Evolutionary conservation across 53 echinoderm and acorn worm genomes (phyloP).

Genomic region (Paracentrotus lividus): DNA sequence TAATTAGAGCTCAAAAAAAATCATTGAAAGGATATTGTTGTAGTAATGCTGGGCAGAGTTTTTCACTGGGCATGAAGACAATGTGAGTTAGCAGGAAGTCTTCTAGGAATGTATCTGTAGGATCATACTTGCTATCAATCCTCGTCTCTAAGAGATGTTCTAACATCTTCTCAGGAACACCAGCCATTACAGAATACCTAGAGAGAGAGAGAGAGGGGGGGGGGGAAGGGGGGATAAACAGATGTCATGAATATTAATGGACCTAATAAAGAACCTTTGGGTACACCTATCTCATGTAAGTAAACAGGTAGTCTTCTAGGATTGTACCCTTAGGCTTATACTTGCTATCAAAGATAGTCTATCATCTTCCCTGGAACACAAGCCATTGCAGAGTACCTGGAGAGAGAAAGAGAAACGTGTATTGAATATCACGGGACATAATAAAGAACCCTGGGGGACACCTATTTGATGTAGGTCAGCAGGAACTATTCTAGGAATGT

Average conservation of each 20-base stretch:
- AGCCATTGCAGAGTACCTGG: constrained; percentile 97
- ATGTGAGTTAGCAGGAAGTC: constrained; percentile 96
- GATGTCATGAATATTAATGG: too few relatives aligned
- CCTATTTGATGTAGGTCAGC: constrained; percentile 91
- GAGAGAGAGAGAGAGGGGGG: neutral
- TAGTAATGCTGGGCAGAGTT: constrained; percentile 90
- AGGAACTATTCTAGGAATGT: constrained; percentile 97
- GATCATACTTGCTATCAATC: constrained; percentile 91
- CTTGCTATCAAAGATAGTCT: too few relatives aligned
- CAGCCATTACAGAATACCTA: constrained; percentile 99
- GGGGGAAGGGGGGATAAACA: too few relatives aligned
- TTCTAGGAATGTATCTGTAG: constrained; percentile 95
- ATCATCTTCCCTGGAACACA: constrained; percentile 98
- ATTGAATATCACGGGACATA: too few relatives aligned
- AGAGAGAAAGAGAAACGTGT: neutral
- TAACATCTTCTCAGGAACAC: constrained; percentile 97
- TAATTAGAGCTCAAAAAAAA: too few relatives aligned
- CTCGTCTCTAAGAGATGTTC: constrained; percentile 95
- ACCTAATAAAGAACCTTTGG: too few relatives aligned
- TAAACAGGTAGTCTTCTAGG: too few relatives aligned
- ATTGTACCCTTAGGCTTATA: too few relatives aligned
- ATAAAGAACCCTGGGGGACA: too few relatives aligned
- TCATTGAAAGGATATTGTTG: constrained; percentile 93
- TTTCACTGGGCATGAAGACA: constrained; percentile 96
- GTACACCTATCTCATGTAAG: too few relatives aligned